These are phyloP conservation scores for Medauroidea extradentata DNA, from an alignment of 1,140 invertebrate genomes.

Conservation along the genomic window DNA sequence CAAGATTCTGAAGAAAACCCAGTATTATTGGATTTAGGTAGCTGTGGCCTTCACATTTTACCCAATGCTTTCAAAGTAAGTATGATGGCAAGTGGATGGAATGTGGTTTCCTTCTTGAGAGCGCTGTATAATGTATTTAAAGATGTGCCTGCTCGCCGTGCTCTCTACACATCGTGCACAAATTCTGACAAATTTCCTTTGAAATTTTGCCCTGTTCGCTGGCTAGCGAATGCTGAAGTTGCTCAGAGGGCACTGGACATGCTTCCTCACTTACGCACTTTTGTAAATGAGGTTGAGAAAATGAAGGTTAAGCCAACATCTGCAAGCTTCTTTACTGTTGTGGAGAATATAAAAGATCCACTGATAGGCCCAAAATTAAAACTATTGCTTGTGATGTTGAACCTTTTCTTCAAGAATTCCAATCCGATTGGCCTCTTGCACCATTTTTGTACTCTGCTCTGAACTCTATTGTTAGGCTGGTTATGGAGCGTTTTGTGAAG, in stretches of 20 bases:
- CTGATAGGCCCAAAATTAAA: background rate
- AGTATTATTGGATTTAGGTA: conserved; percentile 18
- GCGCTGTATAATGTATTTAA: conserved; percentile 16
- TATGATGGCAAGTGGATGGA: conserved; percentile 13
- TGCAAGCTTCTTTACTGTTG: conserved; percentile 1
- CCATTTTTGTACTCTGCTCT: background rate
- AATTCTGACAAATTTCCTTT: conserved; percentile 10
- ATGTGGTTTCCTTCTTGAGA: conserved; percentile 7
- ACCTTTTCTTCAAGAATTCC: background rate
- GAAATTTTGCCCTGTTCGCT: conserved; percentile 20
- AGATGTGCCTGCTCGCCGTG: conserved; percentile 14
- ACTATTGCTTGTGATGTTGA: background rate
- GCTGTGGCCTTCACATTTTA: conserved; percentile 21
- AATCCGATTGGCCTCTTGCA: conserved; percentile 1
- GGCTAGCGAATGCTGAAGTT: conserved; percentile 15
- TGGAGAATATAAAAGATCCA: background rate
- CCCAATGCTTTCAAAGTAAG: conserved; percentile 20
- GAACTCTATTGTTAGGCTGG: background rate
- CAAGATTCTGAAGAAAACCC: background rate
- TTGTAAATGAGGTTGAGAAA: too few relatives aligned
- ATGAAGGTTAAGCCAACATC: too few relatives aligned
- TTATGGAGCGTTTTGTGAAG: background rate
- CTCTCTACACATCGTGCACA: conserved; percentile 9
- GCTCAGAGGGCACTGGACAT: conserved; percentile 3
- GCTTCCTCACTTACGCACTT: background rate